Percentiles rank a stretch among this genome's conserved stretches.
Conservation (phyloP, 2,888 invertebrate species). For the Andrena marginata region DNA sequence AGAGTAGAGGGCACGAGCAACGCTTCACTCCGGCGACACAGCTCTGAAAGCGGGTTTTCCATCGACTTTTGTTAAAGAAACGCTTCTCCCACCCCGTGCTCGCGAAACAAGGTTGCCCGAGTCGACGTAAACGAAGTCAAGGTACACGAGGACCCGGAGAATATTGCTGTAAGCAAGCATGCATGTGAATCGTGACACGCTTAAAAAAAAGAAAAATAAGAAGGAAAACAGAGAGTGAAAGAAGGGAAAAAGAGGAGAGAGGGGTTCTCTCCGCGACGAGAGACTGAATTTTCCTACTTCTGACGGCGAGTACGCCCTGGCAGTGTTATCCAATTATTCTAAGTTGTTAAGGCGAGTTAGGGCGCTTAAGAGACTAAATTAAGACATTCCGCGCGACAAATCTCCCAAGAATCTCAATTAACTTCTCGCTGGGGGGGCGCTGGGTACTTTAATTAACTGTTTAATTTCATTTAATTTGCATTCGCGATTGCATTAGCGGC, state of each 20-base stretch:
- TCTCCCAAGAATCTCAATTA: constrained; percentile 86
- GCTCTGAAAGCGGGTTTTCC: neutral
- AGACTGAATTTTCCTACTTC: constrained; percentile 70
- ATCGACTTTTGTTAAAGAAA: constrained; percentile 5
- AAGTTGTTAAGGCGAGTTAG: constrained; percentile 85
- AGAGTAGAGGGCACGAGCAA: neutral
- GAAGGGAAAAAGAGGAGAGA: constrained; percentile 8
- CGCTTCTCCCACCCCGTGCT: neutral
- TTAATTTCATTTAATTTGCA: constrained; percentile 85
- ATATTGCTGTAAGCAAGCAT: constrained; percentile 18
- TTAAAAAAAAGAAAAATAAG: constrained; percentile 45
- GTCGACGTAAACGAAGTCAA: constrained; percentile 16
- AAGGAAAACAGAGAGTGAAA: neutral
- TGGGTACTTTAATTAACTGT: constrained; percentile 84
- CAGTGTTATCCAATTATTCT: constrained; percentile 85
- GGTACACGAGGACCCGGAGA: constrained; percentile 9
- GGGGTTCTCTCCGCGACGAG: constrained; percentile 42
- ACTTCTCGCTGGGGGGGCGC: constrained; percentile 76
- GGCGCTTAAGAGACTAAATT: constrained; percentile 85
- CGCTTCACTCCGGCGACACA: neutral
- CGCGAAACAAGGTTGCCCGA: neutral
- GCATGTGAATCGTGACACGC: constrained; percentile 54
- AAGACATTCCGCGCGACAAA: constrained; percentile 85
- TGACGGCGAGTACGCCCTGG: constrained; percentile 67
- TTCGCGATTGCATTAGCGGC: constrained; percentile 77